Conservation (phyloP, 2,113 vertebrate species). For the Bos javanicus region DNA sequence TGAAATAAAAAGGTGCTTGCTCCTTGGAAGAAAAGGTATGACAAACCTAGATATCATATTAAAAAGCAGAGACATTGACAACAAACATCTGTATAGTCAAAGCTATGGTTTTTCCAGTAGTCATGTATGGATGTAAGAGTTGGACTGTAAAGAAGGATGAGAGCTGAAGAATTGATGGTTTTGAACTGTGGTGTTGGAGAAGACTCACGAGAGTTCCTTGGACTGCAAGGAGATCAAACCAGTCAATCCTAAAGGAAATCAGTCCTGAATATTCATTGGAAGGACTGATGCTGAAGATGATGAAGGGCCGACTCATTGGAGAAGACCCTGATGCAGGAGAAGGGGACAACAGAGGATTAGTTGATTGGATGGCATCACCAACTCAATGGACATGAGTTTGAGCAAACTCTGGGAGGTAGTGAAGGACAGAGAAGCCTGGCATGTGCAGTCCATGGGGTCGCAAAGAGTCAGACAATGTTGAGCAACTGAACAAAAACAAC, state of each 20-base stretch:
- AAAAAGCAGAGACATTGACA: neutral
- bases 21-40: neutral
- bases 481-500: neutral
- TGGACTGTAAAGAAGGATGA: neutral
- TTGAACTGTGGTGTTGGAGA: neutral
- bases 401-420: neutral
- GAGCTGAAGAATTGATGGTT: neutral
- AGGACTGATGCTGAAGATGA: neutral
- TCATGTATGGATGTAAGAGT: neutral
- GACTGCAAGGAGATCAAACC: neutral
- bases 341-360: neutral
- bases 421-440: neutral
- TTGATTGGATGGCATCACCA: neutral
- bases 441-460: neutral
- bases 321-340: neutral
- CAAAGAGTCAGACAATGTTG: neutral
- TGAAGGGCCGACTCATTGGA: neutral
- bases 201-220: neutral
- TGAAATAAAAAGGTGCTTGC: neutral
- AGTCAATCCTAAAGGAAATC: neutral
- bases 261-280: neutral
- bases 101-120: neutral
- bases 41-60: neutral
- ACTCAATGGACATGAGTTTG: neutral
- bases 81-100: neutral